Evolutionary conservation across 2,113 vertebrate species (phyloP), one percentile per base, ranked within the genome.

Genomic region (Pavo muticus): DNA sequence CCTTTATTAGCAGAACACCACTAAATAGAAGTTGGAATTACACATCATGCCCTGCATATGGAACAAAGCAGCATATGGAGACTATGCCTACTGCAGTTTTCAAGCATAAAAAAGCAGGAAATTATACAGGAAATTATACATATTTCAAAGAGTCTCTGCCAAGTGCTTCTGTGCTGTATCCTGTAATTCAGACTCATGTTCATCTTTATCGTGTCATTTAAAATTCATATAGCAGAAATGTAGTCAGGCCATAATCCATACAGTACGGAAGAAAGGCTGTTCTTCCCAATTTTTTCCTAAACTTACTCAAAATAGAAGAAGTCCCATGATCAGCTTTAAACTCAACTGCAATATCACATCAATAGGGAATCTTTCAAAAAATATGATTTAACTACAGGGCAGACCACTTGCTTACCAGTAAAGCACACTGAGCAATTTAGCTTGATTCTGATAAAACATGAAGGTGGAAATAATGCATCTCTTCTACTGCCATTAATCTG

Each of bases 11-110:
- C 54, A 97, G 91, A 95, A 87, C 76, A 92, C 48, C 60, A 84
- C 85, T 96, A 97, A 98, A 94, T 92, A 95, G 94, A 94, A 96
- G 63, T 68, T 94, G 81, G 88, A 75, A 96, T 97, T 97, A 95
- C 61, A 91, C 59, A 84, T 76, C 83, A 96, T 73, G 63, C 54
- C n/a, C 59, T 91, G 87, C 64, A 80, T 93, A 37, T 61, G 76
- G 82, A 90, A 97, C 52, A 83, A 94, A 94, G 72, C 57, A 94
- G 59, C 50, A 91, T 92, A 80, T 70, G 87, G 91, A 89, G 59
- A 65, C 70, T 87, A 67, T 86, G 78, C 39, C n/a, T 84, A 72
- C 45, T 90, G 77, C 54, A 84, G 45, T 94, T 91, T 94, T 72
- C 64, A 85, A 77, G 72, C 45, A 88, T 42, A 82, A 89, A 95